Evolutionary conservation across 2,797 vertebrate species (phyloP).

Genomic region (Helarctos malayanus): DNA sequence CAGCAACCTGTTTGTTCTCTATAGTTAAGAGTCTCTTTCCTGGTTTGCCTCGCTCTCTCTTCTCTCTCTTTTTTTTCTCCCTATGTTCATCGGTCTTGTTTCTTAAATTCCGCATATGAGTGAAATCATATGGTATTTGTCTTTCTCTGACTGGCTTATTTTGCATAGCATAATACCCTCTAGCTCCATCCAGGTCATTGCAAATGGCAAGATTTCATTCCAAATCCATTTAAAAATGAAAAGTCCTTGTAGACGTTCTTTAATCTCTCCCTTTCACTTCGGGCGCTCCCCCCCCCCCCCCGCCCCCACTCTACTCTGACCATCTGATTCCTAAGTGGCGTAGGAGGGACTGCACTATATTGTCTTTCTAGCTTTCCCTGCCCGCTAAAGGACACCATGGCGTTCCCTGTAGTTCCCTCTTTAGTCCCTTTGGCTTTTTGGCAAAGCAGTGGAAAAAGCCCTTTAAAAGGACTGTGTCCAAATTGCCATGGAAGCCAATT

Average conservation of each 20-base stretch:
- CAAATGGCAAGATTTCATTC: background rate
- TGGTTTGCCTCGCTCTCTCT: background rate
- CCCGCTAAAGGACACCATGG: background rate
- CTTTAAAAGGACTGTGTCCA: background rate
- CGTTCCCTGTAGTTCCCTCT: background rate
- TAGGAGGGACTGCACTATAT: background rate
- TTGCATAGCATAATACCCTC: background rate
- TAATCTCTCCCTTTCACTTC: background rate
- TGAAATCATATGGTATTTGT: background rate
- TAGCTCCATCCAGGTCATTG: background rate
- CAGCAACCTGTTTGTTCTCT: background rate
- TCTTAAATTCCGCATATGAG: background rate
- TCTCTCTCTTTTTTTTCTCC: background rate
- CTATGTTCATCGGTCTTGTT: background rate
- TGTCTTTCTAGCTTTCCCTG: background rate
- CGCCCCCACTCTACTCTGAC: background rate
- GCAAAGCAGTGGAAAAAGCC: background rate
- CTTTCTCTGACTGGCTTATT: background rate
- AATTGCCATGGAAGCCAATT: background rate
- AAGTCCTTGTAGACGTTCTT: background rate
- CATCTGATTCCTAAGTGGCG: background rate
- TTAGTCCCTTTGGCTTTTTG: background rate
- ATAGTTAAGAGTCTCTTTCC: background rate
- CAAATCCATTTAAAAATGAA: background rate
- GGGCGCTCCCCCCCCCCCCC: too few species aligned